Base-by-base conservation (phyloP, 2,888 invertebrate species). In the Podabrus alpinus region DNA sequence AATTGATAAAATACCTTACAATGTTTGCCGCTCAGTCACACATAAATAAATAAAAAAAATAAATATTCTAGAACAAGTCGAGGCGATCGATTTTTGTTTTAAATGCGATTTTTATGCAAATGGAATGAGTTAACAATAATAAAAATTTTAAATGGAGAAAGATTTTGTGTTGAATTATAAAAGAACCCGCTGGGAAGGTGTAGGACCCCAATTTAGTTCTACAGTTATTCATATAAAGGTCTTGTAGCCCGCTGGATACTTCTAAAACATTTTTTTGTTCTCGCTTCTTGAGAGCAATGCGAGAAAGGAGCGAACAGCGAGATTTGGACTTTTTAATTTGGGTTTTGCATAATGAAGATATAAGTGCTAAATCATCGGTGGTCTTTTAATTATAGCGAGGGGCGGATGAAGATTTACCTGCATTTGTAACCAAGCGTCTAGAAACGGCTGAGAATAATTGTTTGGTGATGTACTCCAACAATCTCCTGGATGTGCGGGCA, bases 391-490 rank as follows among this genome's bases (percentile, higher is more conserved):
- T 59, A 59, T 15, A 10, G 13, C 3, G 5, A 59, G 15, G 59
- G 15, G 59, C 2, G 9, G n/a, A 60, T 60, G n/a, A 60, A 15
- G 15, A 62, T 17, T 62, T 76, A 86, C 86, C 86, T 86, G 86
- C 86, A 86, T 86, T 83, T 86, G 85, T 81, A 86, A 82, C 86
- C 86, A 86, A 72, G 82, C 86, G 89, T 80, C 88, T 87, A 70
- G 86, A 87, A 77, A 89, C 87, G 79, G 84, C 78, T 85, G 85
- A 62, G 83, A 81, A 68, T 82, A 81, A 70, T 81, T 80, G 74
- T 79, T 82, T 68, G 76, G 88, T 88, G 81, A 82, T 86, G 80
- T 88, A 87, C 81, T 88, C 87, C 85, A 90, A 88, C 84, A 88
- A 80, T 82, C 87, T 83, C 81, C 83, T 61, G 84, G 84, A 82